A percentile compares a stretch with the other conserved stretches of the same genome.
Conservation (phyloP, 2,113 vertebrate genomes). For the Dipodomys spectabilis region DNA sequence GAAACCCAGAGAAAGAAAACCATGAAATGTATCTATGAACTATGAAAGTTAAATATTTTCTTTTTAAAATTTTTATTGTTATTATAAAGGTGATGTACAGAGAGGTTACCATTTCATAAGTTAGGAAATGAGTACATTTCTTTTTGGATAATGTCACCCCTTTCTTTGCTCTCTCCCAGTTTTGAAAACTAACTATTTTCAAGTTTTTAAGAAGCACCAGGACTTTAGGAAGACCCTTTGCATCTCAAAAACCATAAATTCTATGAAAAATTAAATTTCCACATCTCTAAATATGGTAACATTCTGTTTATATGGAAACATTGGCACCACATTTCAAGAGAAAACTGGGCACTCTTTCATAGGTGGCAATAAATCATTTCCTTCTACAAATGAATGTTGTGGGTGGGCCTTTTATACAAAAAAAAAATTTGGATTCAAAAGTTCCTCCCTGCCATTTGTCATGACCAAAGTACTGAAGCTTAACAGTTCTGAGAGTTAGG, state of each 20-base stretch:
- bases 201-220: constrained; percentile 22
- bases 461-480: constrained; percentile 52
- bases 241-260: constrained; percentile 65
- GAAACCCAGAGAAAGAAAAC: neutral
- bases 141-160: too few relatives aligned
- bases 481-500: constrained; percentile 52
- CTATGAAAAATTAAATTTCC: constrained; percentile 69
- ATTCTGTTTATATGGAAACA: constrained; percentile 74
- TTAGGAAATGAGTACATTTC: too few relatives aligned
- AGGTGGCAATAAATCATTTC: constrained; percentile 72
- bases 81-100: too few relatives aligned
- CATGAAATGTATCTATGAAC: constrained; percentile 4
- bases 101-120: too few relatives aligned
- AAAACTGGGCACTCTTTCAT: constrained; percentile 66
- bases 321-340: constrained; percentile 66
- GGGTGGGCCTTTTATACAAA: constrained; percentile 70
- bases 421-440: constrained; percentile 63
- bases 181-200: constrained; percentile 61
- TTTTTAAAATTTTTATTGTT: too few relatives aligned
- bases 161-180: too few relatives aligned
- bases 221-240: constrained; percentile 50
- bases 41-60: constrained; percentile 52
- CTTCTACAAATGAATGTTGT: constrained; percentile 70
- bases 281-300: constrained; percentile 71
- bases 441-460: constrained; percentile 48